Percentiles rank a stretch among this genome's conserved stretches.
Evolutionary conservation across 2,113 vertebrate species (phyloP).

Genomic region (Anser brachyrhynchus): DNA sequence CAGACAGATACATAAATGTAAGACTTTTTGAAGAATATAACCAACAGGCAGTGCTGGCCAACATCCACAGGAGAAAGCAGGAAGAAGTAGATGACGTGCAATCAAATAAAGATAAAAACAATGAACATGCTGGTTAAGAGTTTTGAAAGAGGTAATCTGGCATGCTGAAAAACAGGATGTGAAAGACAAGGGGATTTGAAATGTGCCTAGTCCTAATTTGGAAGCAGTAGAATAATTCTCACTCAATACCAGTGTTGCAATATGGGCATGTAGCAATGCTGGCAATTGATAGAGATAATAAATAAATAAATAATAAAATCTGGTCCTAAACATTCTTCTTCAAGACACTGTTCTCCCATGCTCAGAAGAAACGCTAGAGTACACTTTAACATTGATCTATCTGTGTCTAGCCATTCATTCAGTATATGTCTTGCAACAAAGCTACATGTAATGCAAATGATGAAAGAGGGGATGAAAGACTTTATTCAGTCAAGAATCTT

Average conservation of each 20-base stretch:
- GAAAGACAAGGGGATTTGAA: not conserved
- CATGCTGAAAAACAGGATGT: not conserved
- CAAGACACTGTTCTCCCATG: not conserved
- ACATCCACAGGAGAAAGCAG: not conserved
- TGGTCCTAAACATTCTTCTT: not conserved
- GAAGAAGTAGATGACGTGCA: not conserved
- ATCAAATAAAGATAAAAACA: not conserved
- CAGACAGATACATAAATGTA: not conserved
- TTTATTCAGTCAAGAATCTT: not conserved
- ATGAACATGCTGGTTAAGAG: not conserved
- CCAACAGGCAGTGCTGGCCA: not conserved
- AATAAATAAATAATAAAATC: not conserved
- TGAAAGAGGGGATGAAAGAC: not conserved
- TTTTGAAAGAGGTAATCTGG: not conserved
- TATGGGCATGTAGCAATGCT: rapidly evolving
- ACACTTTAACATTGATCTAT: not conserved
- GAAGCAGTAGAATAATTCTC: not conserved
- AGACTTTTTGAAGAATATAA: not conserved
- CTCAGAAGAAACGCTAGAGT: not conserved
- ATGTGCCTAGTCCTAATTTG: not conserved
- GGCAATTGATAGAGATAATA: not conserved
- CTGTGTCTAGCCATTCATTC: not conserved
- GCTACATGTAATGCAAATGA: not conserved
- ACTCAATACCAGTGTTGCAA: not conserved
- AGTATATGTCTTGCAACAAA: not conserved